Base-by-base conservation (phyloP, 2,113 vertebrate species). In the Dipodomys spectabilis region DNA sequence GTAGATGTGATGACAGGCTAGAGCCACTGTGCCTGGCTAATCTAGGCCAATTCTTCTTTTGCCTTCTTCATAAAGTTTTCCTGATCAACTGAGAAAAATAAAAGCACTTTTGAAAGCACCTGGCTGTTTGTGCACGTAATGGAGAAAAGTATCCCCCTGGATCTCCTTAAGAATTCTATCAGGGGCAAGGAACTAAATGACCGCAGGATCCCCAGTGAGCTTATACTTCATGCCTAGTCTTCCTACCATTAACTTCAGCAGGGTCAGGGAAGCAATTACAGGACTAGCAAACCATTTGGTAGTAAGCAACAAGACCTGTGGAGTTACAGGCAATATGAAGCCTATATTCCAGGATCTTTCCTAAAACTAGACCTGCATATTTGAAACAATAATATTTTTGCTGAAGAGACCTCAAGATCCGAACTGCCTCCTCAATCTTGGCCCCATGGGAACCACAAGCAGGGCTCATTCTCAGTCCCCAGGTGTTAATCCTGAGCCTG, bases 391-490 rank as follows among this genome's bases (percentile, higher is more conserved):
- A 32, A 68, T 13, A 90, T 9, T 39, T 79, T 27, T 7, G 53
- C 35, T 75, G 62, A 3, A 68, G 68, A 72, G 39, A 82, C 45
- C 23, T 44, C 11, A 87, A n/a, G 64, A 62, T 79, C 32, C 10
- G 71, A 60, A 79, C 10, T 53, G 49, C 25, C n/a, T 64, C 39
- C 65, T 44, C 86, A 83, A 64, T 80, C 75, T 74, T 30, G 20
- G 77, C 65, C 65, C 57, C 9, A 9, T 87, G 82, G 80, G 79
- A 95, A 96, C 15, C 23, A 82, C 49, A 64, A 74, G 44, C 39
- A 73, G 75, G 82, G 72, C 73, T 88, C 28, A n/a, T 73, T 94
- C 90, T 93, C 95, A 81, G 62, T 19, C n/a, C 30, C 67, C 72
- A 62, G 62, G 39, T 19, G 94, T 68, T 73, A 87, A 57, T 30